Base-by-base conservation (phyloP, 1,140 invertebrate species). In the Aphelenchoides fujianensis region DNA sequence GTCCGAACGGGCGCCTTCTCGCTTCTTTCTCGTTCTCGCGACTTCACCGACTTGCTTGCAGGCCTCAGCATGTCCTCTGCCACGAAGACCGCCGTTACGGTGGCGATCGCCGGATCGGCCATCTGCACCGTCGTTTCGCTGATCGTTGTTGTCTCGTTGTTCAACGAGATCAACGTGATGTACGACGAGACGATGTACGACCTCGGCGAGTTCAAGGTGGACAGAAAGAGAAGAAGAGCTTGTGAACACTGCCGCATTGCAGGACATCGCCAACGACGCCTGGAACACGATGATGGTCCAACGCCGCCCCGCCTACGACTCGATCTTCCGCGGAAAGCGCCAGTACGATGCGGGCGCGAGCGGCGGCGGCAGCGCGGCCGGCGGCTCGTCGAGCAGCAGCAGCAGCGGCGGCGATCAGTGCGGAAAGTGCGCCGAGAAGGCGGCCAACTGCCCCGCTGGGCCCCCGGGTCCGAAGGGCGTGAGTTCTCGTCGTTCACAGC, bases 261-360 rank as follows among this genome's bases (percentile, higher is more conserved):
- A 31, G n/a, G 63, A 36, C 2, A 77, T 78, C 41, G 76, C 78
- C 2, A 79, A 78, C 30, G 76, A 78, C 61, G 76, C 76, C 5
- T 78, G 76, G 76, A 37, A 66, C 12, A 75, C 54, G 2, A 81
- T 78, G 79, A 80, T 78, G 68, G 77, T 67, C 7, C 16, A 28
- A 70, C 28, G 71, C 35, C 52, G 34, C 3, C 71, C 48, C 2
- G 2, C 67, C 31, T 76, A 41, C 61, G 64, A 52, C 23, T 57
- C 36, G n/a, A 48, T 74, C 52, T 73, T 78, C 52, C 75, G 75
- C 61, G 35, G 59, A 31, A 77, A 77, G 19, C 57, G 79, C 59
- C 72, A 71, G 66, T 71, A 74, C 37, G 62, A 55, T 30, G 23
- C 32, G 34, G 75, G 73, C 19, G 54, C 28, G 34, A 36, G 35